phyloP scores from a whole-genome alignment of 2,888 invertebrate genomes.

The Xiphydria camelus region DNA sequence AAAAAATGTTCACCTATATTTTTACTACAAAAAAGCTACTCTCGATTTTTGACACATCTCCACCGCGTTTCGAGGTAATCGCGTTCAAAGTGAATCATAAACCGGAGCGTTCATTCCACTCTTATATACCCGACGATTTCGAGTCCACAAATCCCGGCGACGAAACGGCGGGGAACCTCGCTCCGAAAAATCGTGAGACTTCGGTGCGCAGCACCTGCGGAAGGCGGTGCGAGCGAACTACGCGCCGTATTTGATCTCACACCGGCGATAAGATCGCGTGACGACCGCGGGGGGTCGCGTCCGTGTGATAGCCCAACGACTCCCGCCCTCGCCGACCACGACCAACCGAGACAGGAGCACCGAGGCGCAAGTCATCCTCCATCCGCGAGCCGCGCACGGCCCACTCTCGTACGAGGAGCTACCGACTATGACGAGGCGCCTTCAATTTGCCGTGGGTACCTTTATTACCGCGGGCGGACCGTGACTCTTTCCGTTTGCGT shows the following conservation, averaged over 20 bases:
- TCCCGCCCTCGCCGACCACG: conserved; percentile 18
- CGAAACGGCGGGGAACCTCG: too few species aligned
- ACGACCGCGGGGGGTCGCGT: conserved; percentile 43
- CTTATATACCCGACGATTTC: too few species aligned
- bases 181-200: too few species aligned
- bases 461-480: not conserved
- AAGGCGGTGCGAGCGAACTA: too few species aligned
- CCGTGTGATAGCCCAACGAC: conserved; percentile 8
- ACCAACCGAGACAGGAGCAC: conserved; percentile 32
- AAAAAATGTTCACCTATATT: too few species aligned
- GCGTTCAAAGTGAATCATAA: too few species aligned
- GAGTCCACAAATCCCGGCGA: too few species aligned
- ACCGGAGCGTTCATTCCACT: too few species aligned
- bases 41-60: too few species aligned
- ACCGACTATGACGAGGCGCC: conserved; percentile 41
- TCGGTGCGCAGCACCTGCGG: too few species aligned
- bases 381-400: conserved; percentile 1
- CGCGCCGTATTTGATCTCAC: not conserved
- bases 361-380: conserved; percentile 35
- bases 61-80: too few species aligned
- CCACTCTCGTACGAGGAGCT: conserved; percentile 29
- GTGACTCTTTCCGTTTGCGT: conserved; percentile 1
- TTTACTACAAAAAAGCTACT: too few species aligned
- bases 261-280: not conserved
- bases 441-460: conserved; percentile 9